These are phyloP conservation scores for Erebia epiphron DNA, from an alignment of 2,888 invertebrate genomes.

Conservation along the genomic window DNA sequence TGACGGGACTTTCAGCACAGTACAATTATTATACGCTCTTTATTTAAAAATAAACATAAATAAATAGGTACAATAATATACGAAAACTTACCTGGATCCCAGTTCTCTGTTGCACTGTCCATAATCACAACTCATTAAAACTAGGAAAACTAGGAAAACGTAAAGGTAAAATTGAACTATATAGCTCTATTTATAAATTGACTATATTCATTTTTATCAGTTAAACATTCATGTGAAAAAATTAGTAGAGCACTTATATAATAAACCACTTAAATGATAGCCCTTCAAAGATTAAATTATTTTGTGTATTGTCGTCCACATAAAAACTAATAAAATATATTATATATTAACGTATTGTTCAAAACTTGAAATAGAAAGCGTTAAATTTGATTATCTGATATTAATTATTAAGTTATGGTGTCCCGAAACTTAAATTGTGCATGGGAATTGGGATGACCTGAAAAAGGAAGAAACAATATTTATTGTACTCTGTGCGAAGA, in stretches of 20 bases:
- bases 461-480: conserved; percentile 29
- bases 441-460: conserved; percentile 27
- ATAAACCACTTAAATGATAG: conserved; percentile 23
- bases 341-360: conserved; percentile 18
- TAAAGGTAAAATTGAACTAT: conserved; percentile 14
- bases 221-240: background rate
- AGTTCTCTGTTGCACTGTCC: conserved; percentile 58
- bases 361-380: conserved; percentile 17
- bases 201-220: conserved; percentile 1
- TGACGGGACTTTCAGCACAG: too few species aligned
- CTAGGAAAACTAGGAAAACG: conserved; percentile 7
- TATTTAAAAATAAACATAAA: too few species aligned
- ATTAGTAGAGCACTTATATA: conserved; percentile 33
- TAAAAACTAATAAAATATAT: conserved; percentile 18
- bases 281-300: conserved; percentile 15
- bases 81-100: conserved; percentile 69
- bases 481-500: too few species aligned
- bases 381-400: conserved; percentile 12
- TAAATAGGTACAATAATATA: background rate
- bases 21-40: too few species aligned
- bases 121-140: conserved; percentile 33
- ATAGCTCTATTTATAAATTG: background rate
- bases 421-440: conserved; percentile 28
- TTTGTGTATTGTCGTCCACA: conserved; percentile 27
- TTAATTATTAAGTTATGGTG: conserved; percentile 21